Base-by-base conservation (phyloP, 2,113 vertebrate species). In the Protobothrops mucrosquamatus region DNA sequence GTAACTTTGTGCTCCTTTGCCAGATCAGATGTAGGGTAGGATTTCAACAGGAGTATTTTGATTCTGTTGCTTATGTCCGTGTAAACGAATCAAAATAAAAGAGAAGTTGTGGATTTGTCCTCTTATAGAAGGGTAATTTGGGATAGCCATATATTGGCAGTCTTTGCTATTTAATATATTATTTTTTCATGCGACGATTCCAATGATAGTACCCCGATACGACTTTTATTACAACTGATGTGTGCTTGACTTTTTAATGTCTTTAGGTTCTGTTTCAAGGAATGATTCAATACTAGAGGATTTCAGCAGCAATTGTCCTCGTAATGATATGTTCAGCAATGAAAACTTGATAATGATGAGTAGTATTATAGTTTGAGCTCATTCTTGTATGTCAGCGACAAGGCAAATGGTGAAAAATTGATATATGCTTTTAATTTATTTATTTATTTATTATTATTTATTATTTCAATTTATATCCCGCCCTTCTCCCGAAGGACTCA, bases 251-350 rank as follows among this genome's bases (percentile, higher is more conserved):
- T 93, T 85, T 89, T 94, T 92, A 90, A 46, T 87, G 91, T 57
- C 14, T 15, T 61, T 91, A 92, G 18, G 29, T 0, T 26, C 85
- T 91, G 46, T 93, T 93, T 95, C 93, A 64, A 91, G 91, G 69
- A 94, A 81, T 55, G 89, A 88, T 94, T 96, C 94, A 86, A 89
- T 94, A 92, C 93, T 93, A 51, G 95, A 91, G 87, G 34, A 92
- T 92, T 89, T 34, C 87, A 89, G 52, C 52, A 92, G 14, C 92
- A 93, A 95, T 88, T 94, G 29, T 94, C 85, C 92, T 93, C 95
- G 88, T 94, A 95, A 94, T 95, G 93, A 94, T 22, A 46, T 94
- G 87, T 90, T 96, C 43, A 29, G 55, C 59, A 92, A 94, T 61
- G 90, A 93, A 95, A 91, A 93, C 26, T 43, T 92, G 93, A 89